Percentiles rank a stretch among this genome's conserved stretches.
Conservation (phyloP, 2,888 invertebrate genomes). For the Euplexia lucipara region DNA sequence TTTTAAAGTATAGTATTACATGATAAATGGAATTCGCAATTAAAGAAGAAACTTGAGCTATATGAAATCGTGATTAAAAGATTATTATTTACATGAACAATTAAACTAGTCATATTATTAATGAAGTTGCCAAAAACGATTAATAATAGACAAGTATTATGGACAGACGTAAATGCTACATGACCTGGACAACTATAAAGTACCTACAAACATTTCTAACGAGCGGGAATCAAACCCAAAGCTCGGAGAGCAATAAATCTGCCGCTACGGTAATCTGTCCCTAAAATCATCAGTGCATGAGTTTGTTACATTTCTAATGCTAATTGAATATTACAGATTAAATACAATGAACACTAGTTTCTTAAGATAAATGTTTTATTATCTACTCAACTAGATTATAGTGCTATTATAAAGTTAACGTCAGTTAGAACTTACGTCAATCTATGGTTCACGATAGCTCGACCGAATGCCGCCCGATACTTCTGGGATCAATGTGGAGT, state of each 20-base stretch:
- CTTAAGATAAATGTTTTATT: conserved; percentile 34
- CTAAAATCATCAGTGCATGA: conserved; percentile 2
- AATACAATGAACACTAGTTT: conserved; percentile 31
- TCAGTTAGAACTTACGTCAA: conserved; percentile 46
- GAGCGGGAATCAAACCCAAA: conserved; percentile 27
- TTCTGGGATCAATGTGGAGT: conserved; percentile 19
- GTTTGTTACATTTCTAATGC: background rate
- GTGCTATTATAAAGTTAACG: conserved; percentile 7
- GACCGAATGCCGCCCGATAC: conserved; percentile 15
- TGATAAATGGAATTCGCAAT: conserved; percentile 21
- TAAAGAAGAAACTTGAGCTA: conserved; percentile 12
- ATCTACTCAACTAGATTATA: conserved; percentile 24
- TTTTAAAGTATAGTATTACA: background rate
- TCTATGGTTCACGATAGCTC: conserved; percentile 24
- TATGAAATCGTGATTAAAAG: background rate
- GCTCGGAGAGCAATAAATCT: background rate
- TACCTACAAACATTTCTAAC: conserved; percentile 1
- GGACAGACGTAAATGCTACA: conserved; percentile 29
- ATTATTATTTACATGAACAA: conserved; percentile 24
- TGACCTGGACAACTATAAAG: background rate
- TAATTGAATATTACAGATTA: conserved; percentile 15
- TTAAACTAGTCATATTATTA: conserved; percentile 11
- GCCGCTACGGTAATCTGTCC: background rate
- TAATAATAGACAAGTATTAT: conserved; percentile 22
- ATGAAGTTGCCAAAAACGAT: conserved; percentile 1